phyloP scores from a whole-genome alignment of 2,797 vertebrate genomes.

The Poecile montanus region DNA sequence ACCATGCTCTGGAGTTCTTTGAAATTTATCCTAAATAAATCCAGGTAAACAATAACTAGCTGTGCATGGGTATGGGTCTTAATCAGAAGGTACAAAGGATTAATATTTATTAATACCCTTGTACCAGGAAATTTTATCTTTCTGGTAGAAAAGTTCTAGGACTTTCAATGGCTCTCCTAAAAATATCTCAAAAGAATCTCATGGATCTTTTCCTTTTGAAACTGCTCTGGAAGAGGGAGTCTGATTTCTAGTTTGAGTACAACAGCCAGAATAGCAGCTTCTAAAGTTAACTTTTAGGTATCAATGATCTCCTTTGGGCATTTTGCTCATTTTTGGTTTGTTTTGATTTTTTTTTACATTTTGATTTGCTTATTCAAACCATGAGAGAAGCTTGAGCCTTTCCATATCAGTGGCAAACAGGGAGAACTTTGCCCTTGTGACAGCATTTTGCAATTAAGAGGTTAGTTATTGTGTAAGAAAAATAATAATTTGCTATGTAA shows the following conservation, averaged over 20 bases:
- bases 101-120: background rate
- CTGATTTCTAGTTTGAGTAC: background rate
- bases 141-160: background rate
- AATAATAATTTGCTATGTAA: background rate
- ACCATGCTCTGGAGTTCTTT: background rate
- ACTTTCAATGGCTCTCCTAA: background rate
- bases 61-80: background rate
- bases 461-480: background rate
- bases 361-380: background rate
- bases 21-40: background rate
- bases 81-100: background rate
- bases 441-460: background rate
- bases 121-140: background rate
- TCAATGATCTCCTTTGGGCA: background rate
- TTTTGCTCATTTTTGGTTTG: background rate
- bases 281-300: background rate
- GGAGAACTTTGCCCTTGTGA: background rate
- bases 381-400: background rate
- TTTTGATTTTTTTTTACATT: background rate
- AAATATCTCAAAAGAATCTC: background rate
- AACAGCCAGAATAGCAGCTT: background rate
- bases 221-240: background rate
- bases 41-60: background rate
- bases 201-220: background rate
- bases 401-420: background rate